These are phyloP conservation scores for Rhynchopsitta pachyrhyncha DNA, from an alignment of 2,113 vertebrate genomes.

Conservation along the genomic window DNA sequence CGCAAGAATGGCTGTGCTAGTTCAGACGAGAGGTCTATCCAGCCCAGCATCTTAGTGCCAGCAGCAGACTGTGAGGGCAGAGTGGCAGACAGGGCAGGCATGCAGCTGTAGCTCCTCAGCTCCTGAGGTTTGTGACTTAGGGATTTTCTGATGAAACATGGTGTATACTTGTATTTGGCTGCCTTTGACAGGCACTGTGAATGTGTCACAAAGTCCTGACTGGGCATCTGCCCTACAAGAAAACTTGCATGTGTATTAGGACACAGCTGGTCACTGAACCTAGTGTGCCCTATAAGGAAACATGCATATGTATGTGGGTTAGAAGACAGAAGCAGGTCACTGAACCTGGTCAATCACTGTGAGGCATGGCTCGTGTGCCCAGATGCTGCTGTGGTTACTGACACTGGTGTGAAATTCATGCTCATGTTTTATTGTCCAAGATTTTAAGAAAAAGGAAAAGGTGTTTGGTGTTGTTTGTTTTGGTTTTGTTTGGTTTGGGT, in stretches of 20 bases:
- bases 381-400: not conserved
- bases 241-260: not conserved
- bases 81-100: not conserved
- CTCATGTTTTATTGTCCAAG: not conserved
- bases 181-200: not conserved
- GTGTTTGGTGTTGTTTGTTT: not conserved
- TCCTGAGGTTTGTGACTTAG: not conserved
- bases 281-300: not conserved
- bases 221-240: not conserved
- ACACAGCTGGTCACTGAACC: not conserved
- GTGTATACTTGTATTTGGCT: not conserved
- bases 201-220: not conserved
- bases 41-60: not conserved
- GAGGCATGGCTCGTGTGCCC: accelerated
- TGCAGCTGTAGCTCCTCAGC: not conserved
- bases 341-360: accelerated
- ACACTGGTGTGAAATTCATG: not conserved
- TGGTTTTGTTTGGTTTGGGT: not conserved
- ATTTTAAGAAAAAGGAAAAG: not conserved
- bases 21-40: not conserved
- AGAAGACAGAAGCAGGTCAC: not conserved
- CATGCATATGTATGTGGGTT: not conserved
- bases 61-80: not conserved
- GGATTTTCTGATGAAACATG: not conserved
- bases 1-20: not conserved